Base-by-base conservation (phyloP, 2,888 invertebrate genomes). In the Zygogramma bicolorata region DNA sequence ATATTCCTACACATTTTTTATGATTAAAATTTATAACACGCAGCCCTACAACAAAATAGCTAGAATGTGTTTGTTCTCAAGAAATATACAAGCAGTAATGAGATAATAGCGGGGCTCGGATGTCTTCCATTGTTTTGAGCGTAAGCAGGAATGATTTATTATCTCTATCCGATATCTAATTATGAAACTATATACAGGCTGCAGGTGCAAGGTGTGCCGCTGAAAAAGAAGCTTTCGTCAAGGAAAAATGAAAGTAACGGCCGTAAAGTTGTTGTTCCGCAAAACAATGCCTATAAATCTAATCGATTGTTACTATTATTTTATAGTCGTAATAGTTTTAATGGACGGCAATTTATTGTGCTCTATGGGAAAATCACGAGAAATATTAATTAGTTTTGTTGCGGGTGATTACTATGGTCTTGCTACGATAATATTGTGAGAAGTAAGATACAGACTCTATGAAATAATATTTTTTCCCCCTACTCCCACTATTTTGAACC, bases 141-240 rank as follows among this genome's bases (percentile, higher is more conserved):
- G 53, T 25, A 22, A 53, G 27, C 53, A 53, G 25, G 27, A 27
- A 46, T 46, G 46, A 46, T 46, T 46, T 46, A 46, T 46, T 46
- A 46, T 46, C 46, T 46, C 6, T 20, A 46, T 20, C 10, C 18
- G 46, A 53, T 27, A 53, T 53, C 53, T 53, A 53, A 25, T 53
- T 27, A 53, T 53, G n/a, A 53, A 27, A 27, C 22, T 53, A 53
- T n/a, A n/a, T 53, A 53, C 53, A 53, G 25, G 27, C 15, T 53
- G 53, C 53, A 53, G 53, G 53, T 53, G 53, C 27, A 27, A 53
- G 53, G 53, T n/a, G 53, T 53, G 53, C 25, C 53, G n/a, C 25
- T 53, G 53, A 27, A 53, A 53, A 53, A 25, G 53, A 53, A 53
- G 53, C 13, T 53, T 53, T 53, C n/a, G 53, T 53, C 53, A 53